A percentile compares a stretch with the other conserved stretches of the same genome.
Conservation (phyloP, 2,888 invertebrate species). For the Vandiemenella viatica region DNA sequence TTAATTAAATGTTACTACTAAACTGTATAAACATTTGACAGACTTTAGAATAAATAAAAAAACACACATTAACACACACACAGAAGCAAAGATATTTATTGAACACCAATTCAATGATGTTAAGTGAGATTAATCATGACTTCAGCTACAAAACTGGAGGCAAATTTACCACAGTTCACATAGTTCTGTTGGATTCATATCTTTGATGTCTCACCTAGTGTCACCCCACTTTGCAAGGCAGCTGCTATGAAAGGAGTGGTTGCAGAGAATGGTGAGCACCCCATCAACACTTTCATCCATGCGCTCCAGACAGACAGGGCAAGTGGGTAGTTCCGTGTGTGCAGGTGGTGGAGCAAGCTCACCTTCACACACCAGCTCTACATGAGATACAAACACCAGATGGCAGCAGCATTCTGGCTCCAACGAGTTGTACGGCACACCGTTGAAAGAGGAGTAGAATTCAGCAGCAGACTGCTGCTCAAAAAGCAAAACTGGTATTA, state of each 20-base stretch:
- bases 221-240: slow-evolving; percentile 95
- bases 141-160: too few species aligned
- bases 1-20: too few species aligned
- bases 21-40: too few species aligned
- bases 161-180: too few species aligned
- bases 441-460: slow-evolving; percentile 87
- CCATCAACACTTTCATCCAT: slow-evolving; percentile 99
- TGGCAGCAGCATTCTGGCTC: slow-evolving; percentile 86
- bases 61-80: too few species aligned
- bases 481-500: too few species aligned
- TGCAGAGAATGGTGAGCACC: slow-evolving; percentile 91
- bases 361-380: slow-evolving; percentile 62
- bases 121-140: too few species aligned
- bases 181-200: too few species aligned
- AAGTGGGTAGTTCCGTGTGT: slow-evolving; percentile 91
- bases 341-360: slow-evolving; percentile 42
- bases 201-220: slow-evolving; percentile 39
- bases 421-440: slow-evolving; percentile 79
- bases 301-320: slow-evolving; percentile 90
- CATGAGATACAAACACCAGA: slow-evolving; percentile 86
- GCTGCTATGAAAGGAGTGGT: slow-evolving; percentile 93
- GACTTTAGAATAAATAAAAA: too few species aligned
- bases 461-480: slow-evolving; percentile 64
- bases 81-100: too few species aligned
- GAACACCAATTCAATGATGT: too few species aligned